Base-by-base conservation (phyloP, 2,797 vertebrate genomes). In the Morus bassanus region DNA sequence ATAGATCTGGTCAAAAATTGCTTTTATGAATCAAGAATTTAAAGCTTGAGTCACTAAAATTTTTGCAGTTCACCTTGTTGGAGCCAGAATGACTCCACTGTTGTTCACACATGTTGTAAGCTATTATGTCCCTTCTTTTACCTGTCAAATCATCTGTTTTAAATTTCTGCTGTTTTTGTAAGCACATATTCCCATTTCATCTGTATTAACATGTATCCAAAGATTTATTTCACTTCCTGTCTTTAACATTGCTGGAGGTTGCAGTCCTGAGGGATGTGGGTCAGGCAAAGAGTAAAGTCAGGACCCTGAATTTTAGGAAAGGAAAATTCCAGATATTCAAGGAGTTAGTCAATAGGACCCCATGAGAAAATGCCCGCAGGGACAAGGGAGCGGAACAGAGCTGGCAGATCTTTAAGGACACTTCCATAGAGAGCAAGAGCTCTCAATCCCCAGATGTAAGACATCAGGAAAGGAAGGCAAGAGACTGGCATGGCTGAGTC, bases 361-460 rank as follows among this genome's bases (percentile, higher is more conserved):
- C 2, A 17, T 41, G 13, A 13, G 31, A 88, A 94, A 35, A 10
- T 28, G 5, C 11, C 8, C 16, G 65, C 10, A 61, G 27, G 10
- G 15, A 31, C 11, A 81, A 57, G 4, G 22, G 13, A 73, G 25
- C 8, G 64, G 45, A 68, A 43, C 1, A 76, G n/a, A 72, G 8
- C 11, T 30, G 22, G 53, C 11, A 87, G n/a, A 67, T 43, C 11
- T 72, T 70, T 57, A 79, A 70, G 48, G 28, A 48, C 0, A 2
- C 12, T 86, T 85, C 21, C 28, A 57, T 3, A 33, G 5, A 25
- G 21, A 0, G 0, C 10, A 28, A 76, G n/a, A 61, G 6, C 13
- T 63, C 12, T 27, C 10, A 2, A 22, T 28, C 11, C 22, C 37
- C 13, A 43, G 18, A 10, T 43, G 4, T 28, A 57, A 76, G 30